Conservation (phyloP, 2,888 invertebrate genomes). For the Troides aeacus region DNA sequence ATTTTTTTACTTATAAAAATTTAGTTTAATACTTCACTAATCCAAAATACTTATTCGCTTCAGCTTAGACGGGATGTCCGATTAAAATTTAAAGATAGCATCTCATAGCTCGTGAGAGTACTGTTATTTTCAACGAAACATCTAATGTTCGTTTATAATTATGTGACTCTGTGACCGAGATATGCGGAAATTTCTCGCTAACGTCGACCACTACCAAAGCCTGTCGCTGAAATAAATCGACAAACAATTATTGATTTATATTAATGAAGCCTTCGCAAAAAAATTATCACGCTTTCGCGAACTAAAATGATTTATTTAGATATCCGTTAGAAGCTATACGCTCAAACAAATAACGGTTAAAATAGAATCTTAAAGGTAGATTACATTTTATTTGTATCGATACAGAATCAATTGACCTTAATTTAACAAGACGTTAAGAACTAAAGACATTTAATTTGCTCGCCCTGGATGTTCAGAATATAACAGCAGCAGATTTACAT, state of each 20-base stretch:
- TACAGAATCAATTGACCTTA: too few relatives aligned
- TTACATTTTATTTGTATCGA: background rate
- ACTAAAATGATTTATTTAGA: background rate
- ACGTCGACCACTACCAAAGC: conserved; percentile 5
- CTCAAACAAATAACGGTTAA: background rate
- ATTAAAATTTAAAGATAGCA: conserved; percentile 20
- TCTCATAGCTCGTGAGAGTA: conserved; percentile 1
- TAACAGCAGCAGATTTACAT: too few relatives aligned
- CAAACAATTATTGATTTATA: conserved; percentile 13
- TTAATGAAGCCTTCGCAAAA: conserved; percentile 12
- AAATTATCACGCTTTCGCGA: conserved; percentile 17
- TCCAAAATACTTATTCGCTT: background rate
- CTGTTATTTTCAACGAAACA: conserved; percentile 22
- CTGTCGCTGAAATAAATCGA: conserved; percentile 1
- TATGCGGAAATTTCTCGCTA: conserved; percentile 25
- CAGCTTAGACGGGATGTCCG: conserved; percentile 8
- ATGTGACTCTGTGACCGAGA: conserved; percentile 28
- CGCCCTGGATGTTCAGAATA: too few relatives aligned
- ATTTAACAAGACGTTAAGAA: too few relatives aligned
- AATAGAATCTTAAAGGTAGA: background rate
- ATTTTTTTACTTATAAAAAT: too few relatives aligned
- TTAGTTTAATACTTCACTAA: background rate
- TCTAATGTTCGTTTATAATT: conserved; percentile 20
- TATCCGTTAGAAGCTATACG: background rate
- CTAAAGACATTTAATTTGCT: too few relatives aligned